Evolutionary conservation across 1,140 invertebrate genomes (phyloP), one percentile per base, ranked within the genome.

Genomic region (Drosophila biarmipes): DNA sequence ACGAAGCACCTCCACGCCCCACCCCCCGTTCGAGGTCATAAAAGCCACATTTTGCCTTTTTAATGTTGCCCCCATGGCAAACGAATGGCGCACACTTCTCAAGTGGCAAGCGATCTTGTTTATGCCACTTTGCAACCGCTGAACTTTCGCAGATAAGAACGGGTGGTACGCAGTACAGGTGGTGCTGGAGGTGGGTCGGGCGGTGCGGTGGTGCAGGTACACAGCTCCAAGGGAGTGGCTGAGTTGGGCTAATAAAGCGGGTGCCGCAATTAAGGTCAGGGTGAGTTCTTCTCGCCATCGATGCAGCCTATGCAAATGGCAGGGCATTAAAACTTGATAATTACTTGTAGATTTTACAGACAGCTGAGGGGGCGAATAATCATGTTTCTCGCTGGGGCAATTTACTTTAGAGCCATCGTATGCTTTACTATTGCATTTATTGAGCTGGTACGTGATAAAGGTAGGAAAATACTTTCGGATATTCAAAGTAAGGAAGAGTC

Each of bases 41-140:
- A 89, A 89, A 67, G 59, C 76, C 79, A 89, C 72, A 79, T 89
- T 89, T 89, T 89, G 84, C 76, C 81, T 84, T 82, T 89, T 87
- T 87, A 89, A 89, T 84, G 84, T 55, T 49, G 53, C 53, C 29
- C 56, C 48, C 53, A 34, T 43, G 52, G 62, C 73, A 59, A 64
- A 68, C 54, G 62, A 67, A 82, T 79, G 80, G 78, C 68, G 64
- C 51, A 51, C 75, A 82, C 61, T 69, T 76, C 78, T 72, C 78
- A 89, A 87, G 75, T 87, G 74, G 69, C 78, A 75, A 72, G 82
- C 78, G 84, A 87, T 87, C 84, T 87, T 89, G 84, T 87, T 87
- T 84, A 87, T 87, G 79, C 40, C 72, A 76, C 43, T 72, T 82
- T 76, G 37, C 59, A 61, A 73, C 58, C 71, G 45, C 78, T 80